A percentile compares a stretch with the other conserved stretches of the same genome.
Evolutionary conservation across 2,797 vertebrate genomes (phyloP).

Genomic region (Chelonia mydas): DNA sequence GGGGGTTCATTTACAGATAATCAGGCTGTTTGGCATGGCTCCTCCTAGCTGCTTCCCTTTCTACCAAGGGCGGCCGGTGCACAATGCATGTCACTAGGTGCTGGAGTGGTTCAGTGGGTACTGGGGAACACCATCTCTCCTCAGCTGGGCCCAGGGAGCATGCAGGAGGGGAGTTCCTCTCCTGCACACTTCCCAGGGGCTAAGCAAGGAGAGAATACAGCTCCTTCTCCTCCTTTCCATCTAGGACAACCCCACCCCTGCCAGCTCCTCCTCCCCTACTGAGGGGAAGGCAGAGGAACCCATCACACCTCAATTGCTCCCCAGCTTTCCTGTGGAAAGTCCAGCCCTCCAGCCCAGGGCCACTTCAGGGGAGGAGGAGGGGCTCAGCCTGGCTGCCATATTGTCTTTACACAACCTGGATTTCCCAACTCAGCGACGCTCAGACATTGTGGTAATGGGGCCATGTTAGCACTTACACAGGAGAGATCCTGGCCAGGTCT

Average conservation of each 20-base stretch:
- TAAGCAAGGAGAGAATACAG: background rate
- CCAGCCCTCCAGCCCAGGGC: background rate
- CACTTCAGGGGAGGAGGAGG: background rate
- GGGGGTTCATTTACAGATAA: too few relatives aligned
- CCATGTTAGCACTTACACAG: too few relatives aligned
- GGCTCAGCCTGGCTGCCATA: background rate
- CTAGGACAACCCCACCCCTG: background rate
- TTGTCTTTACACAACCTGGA: background rate
- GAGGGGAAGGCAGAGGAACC: too few relatives aligned
- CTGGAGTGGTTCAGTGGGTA: too few relatives aligned
- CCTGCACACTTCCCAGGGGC: background rate
- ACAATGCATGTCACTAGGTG: too few relatives aligned
- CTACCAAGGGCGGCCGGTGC: too few relatives aligned
- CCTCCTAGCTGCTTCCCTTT: too few relatives aligned
- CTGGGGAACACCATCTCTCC: too few relatives aligned
- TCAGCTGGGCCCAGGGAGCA: too few relatives aligned
- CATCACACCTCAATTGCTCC: background rate
- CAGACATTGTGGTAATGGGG: background rate
- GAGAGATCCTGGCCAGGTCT: too few relatives aligned
- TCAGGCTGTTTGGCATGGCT: too few relatives aligned
- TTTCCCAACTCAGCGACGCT: fast-evolving
- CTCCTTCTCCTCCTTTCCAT: background rate
- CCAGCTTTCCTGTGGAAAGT: background rate
- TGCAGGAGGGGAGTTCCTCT: too few relatives aligned
- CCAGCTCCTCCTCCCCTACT: background rate